These are phyloP conservation scores for Trachelipus rathkii DNA, from an alignment of 1,140 invertebrate genomes.

Conservation along the genomic window DNA sequence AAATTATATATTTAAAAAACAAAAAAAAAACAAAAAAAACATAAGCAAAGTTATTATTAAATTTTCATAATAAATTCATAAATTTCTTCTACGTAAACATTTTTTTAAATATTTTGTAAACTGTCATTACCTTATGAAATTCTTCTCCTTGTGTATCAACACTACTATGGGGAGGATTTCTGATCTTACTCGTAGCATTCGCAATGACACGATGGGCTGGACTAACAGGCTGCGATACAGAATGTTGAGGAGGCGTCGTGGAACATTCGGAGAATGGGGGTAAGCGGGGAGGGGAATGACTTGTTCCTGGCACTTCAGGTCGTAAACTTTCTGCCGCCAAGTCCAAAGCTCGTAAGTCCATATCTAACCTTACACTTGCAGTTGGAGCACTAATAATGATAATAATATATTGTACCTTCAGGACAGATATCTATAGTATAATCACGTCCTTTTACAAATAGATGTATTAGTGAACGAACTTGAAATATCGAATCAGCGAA, in stretches of 20 bases:
- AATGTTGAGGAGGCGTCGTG: background rate
- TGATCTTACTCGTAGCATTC: background rate
- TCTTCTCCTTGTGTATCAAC: conserved; percentile 30
- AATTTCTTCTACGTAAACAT: background rate
- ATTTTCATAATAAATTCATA: background rate
- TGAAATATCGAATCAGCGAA: too few species aligned
- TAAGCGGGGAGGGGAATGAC: conserved; percentile 17
- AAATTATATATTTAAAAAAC: too few species aligned
- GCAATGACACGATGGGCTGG: conserved; percentile 31
- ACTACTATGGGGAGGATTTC: conserved; percentile 22
- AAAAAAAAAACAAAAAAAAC: background rate
- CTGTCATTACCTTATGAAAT: background rate
- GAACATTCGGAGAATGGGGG: background rate
- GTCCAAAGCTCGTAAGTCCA: conserved; percentile 42
- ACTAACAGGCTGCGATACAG: conserved; percentile 38
- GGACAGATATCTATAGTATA: too few species aligned
- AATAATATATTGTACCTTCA: too few species aligned
- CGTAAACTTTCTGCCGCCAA: conserved; percentile 41
- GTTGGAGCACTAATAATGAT: conserved; percentile 1
- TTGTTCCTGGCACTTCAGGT: background rate
- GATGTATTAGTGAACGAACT: too few species aligned
- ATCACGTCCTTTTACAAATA: too few species aligned
- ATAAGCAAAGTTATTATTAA: background rate
- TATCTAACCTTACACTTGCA: conserved; percentile 32
- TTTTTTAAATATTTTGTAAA: background rate